Conservation (phyloP, 2,797 vertebrate species). For the Sebastes itinus region DNA sequence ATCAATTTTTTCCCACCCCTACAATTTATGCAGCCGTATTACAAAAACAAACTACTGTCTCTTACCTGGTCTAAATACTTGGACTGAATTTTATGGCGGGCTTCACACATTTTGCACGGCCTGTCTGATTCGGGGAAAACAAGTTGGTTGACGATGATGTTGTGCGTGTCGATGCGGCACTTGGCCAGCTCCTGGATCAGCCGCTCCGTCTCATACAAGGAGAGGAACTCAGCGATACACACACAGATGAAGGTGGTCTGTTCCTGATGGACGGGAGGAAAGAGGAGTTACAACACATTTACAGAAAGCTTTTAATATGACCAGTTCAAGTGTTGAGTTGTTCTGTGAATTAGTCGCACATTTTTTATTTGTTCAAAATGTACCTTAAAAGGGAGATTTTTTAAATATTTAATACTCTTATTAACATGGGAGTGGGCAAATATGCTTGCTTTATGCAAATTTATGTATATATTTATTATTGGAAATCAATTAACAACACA, state of each 20-base stretch:
- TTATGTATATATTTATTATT: too few relatives aligned
- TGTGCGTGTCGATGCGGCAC: constrained; percentile 95
- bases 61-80: constrained; percentile 96
- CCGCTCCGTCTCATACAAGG: constrained; percentile 94
- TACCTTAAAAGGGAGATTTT: too few relatives aligned
- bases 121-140: constrained; percentile 90
- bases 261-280: constrained; percentile 77
- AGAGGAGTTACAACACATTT: background rate
- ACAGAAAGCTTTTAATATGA: background rate
- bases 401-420: too few relatives aligned
- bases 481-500: too few relatives aligned
- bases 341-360: background rate
- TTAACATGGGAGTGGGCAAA: too few relatives aligned
- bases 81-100: constrained; percentile 96
- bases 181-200: constrained; percentile 97
- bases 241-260: constrained; percentile 97
- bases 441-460: too few relatives aligned
- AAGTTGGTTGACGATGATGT: constrained; percentile 96
- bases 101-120: constrained; percentile 96
- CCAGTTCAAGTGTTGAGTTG: background rate
- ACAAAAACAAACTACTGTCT: background rate
- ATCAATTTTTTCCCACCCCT: too few relatives aligned
- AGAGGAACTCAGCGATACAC: constrained; percentile 95
- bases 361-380: too few relatives aligned
- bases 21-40: too few relatives aligned